Evolutionary conservation across 2,113 vertebrate genomes (phyloP), one percentile per base, ranked within the genome.

Genomic region (Chauna torquata): DNA sequence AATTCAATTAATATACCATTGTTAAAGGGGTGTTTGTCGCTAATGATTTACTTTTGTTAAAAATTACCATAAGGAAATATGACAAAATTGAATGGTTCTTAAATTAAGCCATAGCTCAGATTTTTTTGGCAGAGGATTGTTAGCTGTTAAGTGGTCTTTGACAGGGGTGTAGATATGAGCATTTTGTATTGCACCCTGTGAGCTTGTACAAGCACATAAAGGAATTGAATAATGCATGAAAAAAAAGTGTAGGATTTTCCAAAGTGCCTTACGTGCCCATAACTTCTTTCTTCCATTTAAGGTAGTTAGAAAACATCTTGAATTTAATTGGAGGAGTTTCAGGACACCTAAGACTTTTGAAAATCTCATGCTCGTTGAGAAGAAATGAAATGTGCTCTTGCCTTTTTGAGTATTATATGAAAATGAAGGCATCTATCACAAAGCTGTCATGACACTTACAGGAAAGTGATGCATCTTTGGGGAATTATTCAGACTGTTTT

Each of bases 1-100:
- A 95, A 94, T 96, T 95, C 68, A 95, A 95, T 95, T 92, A 94
- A 96, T 92, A 94, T 81, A 80, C 84, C 62, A 94, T 83, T 95
- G 89, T 96, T 90, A 95, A 94, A 90, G 44, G 59, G 25, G 8
- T 77, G 55, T 80, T 94, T 96, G 92, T 94, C 50, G 3, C 78
- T 54, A 83, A 52, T 82, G 66, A 90, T 90, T 94, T 93, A 80
- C 71, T 96, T 91, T 83, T 77, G 91, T 88, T 94, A 83, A 91
- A 91, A 90, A 92, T 68, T 92, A 96, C 59, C 71, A 64, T 94
- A 95, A 95, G 92, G 78, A 96, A 95, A 91, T 91, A 92, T 8
- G 64, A 91, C 92, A 95, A 96, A 92, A 92, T 52, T 64, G 66
- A 92, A 90, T 83, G 66, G 64, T 90, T 97, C 58, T 95, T 86